Evolutionary conservation across 2,797 vertebrate genomes (phyloP).

Genomic region (Falco naumanni): DNA sequence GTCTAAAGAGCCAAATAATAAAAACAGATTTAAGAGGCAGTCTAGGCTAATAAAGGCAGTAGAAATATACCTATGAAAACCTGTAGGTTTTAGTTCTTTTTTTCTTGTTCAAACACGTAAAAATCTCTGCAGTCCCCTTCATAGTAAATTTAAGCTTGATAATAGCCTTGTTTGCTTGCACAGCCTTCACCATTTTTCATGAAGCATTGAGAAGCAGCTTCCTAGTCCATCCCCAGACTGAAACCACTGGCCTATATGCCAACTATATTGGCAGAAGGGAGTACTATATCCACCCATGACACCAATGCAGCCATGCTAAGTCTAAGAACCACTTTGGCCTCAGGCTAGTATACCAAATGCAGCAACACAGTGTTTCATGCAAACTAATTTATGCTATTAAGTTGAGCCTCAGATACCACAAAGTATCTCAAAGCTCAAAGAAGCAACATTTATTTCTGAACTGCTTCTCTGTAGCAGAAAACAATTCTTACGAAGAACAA

Average conservation of each 20-base stretch:
- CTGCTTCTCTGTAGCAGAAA: background rate
- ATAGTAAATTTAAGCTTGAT: background rate
- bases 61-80: accelerated
- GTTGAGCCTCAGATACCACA: background rate
- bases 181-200: background rate
- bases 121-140: background rate
- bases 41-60: background rate
- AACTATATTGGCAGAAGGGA: background rate
- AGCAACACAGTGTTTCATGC: background rate
- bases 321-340: background rate
- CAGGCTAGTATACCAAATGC: accelerated
- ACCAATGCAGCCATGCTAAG: background rate
- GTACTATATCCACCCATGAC: too few species aligned
- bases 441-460: background rate
- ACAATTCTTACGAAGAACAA: background rate
- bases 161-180: background rate
- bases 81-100: background rate
- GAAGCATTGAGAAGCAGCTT: background rate
- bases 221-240: background rate
- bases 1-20: background rate
- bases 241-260: accelerated
- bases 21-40: background rate
- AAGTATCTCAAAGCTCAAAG: background rate
- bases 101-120: background rate
- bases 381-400: background rate